Evolutionary conservation across 92 coral and sea anemone genomes (phyloP), one percentile per base, ranked within the genome.

Genomic region (Meandrina meandrites): DNA sequence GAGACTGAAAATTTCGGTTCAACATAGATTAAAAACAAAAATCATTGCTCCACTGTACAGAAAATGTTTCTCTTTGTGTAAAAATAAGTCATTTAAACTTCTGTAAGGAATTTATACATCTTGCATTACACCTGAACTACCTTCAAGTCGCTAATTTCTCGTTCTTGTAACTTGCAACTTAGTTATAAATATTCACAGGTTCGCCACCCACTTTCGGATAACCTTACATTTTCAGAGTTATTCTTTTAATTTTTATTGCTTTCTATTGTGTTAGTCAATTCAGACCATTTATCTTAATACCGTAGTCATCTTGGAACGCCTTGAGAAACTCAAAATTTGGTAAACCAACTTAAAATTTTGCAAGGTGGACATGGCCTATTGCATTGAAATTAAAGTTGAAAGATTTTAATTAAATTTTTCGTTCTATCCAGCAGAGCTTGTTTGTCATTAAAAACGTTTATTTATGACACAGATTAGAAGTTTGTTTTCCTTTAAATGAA

Each of bases 391-490:
- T 1, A 76, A 76, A 15, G 80, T 32, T 28, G 9, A 14, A 47
- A 15, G 19, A n/a, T 47, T 76, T 76, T n/a, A 47, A 27, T 45
- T 76, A n/a, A 76, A 47, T 78, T 30, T 48, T 50, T 32, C 37
- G 5, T 51, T 27, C 62, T 28, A 76, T 76, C 60, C 81, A 77
- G 19, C 81, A 37, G 32, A 21, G 66, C 28, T 37, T 79, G 83
- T 79, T 57, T 79, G 69, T 79, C 24, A 79, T 79, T 57, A 3
- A 56, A 62, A 79, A 10, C 34, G 30, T 32, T 21, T 4, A 79
- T 32, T 57, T 30, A 35, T 34, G 37, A 56, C 10, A 34, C 30
- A 54, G 28, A 35, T 34, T 21, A 79, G 28, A 79, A 79, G 48
- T 36, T 79, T 56, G 72, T 58, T 36, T 60, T 37, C 19, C 32